These are phyloP conservation scores for Cromileptes altivelis DNA, from an alignment of 2,113 vertebrate genomes.

Conservation along the genomic window DNA sequence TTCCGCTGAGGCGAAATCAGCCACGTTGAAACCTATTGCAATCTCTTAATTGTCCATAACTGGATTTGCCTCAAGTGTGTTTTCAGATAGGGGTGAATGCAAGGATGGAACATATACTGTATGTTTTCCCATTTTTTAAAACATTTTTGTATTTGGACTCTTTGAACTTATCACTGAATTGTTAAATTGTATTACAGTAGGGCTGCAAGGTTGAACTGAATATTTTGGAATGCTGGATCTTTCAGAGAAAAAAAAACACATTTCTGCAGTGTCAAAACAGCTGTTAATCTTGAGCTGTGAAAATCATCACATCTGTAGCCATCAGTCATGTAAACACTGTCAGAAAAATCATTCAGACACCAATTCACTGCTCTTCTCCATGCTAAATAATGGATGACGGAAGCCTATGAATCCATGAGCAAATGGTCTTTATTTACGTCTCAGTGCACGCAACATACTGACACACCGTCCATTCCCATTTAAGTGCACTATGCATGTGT, in stretches of 20 bases:
- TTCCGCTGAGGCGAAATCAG: slow-evolving; percentile 65
- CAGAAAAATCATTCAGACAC: slow-evolving; percentile 78
- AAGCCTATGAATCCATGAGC: slow-evolving; percentile 80
- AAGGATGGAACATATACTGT: not conserved
- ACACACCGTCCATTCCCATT: slow-evolving; percentile 66
- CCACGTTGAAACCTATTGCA: slow-evolving; percentile 79
- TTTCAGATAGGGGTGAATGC: slow-evolving; percentile 36
- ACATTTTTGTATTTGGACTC: not conserved
- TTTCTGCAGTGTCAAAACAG: slow-evolving; percentile 5
- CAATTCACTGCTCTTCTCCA: slow-evolving; percentile 73
- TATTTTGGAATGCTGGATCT: not conserved
- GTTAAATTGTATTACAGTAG: not conserved
- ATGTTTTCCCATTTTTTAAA: slow-evolving; percentile 4
- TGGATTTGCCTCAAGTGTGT: slow-evolving; percentile 68
- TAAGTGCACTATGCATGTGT: slow-evolving; percentile 68
- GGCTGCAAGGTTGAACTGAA: not conserved
- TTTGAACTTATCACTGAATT: not conserved
- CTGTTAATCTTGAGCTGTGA: slow-evolving; percentile 52
- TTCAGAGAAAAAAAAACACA: not conserved
- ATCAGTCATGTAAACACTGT: slow-evolving; percentile 79
- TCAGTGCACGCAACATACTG: slow-evolving; percentile 73
- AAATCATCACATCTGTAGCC: slow-evolving; percentile 65
- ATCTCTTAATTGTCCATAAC: slow-evolving; percentile 79
- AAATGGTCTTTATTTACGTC: slow-evolving; percentile 84
- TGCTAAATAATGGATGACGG: slow-evolving; percentile 82